Base-by-base conservation (phyloP, 2,113 vertebrate genomes). In the Paratilapia polleni region DNA sequence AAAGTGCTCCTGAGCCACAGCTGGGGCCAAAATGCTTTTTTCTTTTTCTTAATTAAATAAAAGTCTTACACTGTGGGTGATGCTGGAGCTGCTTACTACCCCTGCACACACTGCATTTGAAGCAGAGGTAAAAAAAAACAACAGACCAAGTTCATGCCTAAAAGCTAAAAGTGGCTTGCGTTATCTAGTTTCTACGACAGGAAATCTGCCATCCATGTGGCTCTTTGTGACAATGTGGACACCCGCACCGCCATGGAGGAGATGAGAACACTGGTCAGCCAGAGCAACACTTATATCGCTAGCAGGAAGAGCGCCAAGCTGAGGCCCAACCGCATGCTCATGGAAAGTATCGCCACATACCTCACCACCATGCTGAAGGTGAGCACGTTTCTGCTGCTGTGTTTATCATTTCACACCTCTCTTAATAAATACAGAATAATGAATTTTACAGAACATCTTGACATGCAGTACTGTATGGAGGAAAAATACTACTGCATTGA, bases 181-280 rank as follows among this genome's bases (percentile, higher is more conserved):
- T 83, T 47, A 6, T 92, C 1, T 63, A 99, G 98, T 82, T 99
- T 99, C 92, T 97, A 92, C 0, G 92, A 96, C 78, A 97, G 93
- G 96, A 98, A 98, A 93, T 80, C 89, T 0, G 92, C 95, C 0
- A 84, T 99, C 10, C 98, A 99, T 1, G 93, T 93, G 83, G 98
- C 98, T 0, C 94, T 99, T 80, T 99, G 98, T 49, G 98, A 99
- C 87, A 99, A 97, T 61, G 73, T 99, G 11, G 98, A 99, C 93
- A 99, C 98, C 0, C 97, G 97, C 77, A 91, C 95, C 0, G 97
- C 91, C 78, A 82, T 99, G 95, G 98, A 99, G 87, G 98, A 99
- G 90, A 97, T 99, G 96, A 95, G 98, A 6, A 91, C 96, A 0
- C 95, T 99, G 70, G 97, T 99, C 63, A 82, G 96, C 84, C 97